phyloP scores from a whole-genome alignment of 2,888 invertebrate genomes.

The Apoderus coryli region DNA sequence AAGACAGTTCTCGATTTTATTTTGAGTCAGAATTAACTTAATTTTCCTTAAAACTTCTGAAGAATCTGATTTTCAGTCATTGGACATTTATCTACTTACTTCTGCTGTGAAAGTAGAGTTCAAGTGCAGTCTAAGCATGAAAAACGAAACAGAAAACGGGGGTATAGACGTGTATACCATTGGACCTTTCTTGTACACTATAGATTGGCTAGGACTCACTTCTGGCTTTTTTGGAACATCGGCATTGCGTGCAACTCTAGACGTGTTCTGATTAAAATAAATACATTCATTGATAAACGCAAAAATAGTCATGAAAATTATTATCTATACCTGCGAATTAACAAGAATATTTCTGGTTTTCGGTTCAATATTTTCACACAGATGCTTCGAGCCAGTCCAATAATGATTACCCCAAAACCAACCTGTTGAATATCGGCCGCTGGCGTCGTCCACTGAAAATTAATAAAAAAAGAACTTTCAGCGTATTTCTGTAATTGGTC shows the following conservation, averaged over 20 bases:
- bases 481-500: too few relatives aligned
- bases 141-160: conserved; percentile 55
- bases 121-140: conserved; percentile 44
- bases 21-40: too few relatives aligned
- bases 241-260: conserved; percentile 18
- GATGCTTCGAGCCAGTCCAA: conserved; percentile 62
- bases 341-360: conserved; percentile 19
- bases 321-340: conserved; percentile 19
- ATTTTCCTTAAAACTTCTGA: too few relatives aligned
- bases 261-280: conserved; percentile 19
- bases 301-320: too few relatives aligned
- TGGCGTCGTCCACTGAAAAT: conserved; percentile 51
- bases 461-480: too few relatives aligned
- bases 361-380: conserved; percentile 49
- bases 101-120: conserved; percentile 39
- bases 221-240: conserved; percentile 13
- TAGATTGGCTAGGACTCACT: conserved; percentile 24
- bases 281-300: background rate
- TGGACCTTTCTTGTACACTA: conserved; percentile 24
- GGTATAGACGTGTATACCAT: conserved; percentile 31
- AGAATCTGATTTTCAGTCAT: too few relatives aligned
- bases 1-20: too few relatives aligned
- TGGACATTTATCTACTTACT: conserved; percentile 32
- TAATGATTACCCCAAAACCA: conserved; percentile 74
- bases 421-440: conserved; percentile 62